Evolutionary conservation across 1,140 invertebrate genomes (phyloP), one percentile per base, ranked within the genome.

Genomic region (Drosophila mojavensis): DNA sequence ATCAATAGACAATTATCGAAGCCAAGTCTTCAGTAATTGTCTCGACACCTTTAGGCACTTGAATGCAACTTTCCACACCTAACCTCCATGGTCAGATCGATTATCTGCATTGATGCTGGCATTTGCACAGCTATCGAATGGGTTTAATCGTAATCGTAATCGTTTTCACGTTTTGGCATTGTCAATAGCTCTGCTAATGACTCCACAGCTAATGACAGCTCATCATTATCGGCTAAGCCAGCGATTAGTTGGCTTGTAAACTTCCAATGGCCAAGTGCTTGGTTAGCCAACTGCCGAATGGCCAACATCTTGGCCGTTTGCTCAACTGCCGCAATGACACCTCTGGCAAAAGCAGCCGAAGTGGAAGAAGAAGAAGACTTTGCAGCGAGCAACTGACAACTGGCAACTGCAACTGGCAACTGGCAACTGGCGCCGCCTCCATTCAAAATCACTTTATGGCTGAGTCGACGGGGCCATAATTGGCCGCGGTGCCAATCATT

Each of bases 401-500:
- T 36, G 45, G 11, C 20, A 17, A n/a, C 24, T 88, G 82, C 24
- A 51, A 36, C 33, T 24, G 28, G 3, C 17, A 28, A 15, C 10
- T 36, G 45, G 11, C 20, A 17, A n/a, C 24, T 88, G 82, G 83
- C 82, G 82, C 83, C 83, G 75, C 79, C 83, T 85, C 79, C 83
- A 86, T 86, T 88, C 83, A 88, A 83, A 88, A 89, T 88, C 83
- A 83, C 83, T 80, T 86, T 77, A 86, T 88, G 79, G 83, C 68
- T 62, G 56, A 62, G 62, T 74, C 70, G 75, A 62, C 67, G 71
- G 70, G 75, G 64, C 76, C 84, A 88, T 88, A 88, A 88, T 88
- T 88, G 83, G 84, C 78, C 69, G 84, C 84, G 85, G 79, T 88
- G 83, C 83, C 83, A 88, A 88, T 88, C 83, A 88, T 88, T 88